Evolutionary conservation across 2,797 vertebrate species (phyloP), one percentile per base, ranked within the genome.

Genomic region (Malacoctenus gilli): DNA sequence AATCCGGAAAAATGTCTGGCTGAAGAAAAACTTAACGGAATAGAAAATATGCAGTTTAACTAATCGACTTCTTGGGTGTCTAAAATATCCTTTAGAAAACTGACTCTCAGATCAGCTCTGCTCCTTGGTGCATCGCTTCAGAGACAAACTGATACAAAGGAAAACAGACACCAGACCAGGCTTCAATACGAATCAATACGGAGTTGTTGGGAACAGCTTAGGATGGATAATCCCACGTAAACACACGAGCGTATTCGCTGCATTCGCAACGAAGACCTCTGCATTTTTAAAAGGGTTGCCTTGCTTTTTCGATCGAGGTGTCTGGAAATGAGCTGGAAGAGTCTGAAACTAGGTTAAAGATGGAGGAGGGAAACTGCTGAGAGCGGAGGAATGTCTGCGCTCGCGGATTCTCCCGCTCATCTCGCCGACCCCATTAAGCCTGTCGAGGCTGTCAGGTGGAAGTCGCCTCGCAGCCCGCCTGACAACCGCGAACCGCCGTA

Each of bases 361-460:
- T 1, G 2, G 49, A 46, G 40, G 31, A 18, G 49, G 60, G 54
- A 70, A 82, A 74, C 5, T 59, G 78, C 73, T 80, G 75, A 80
- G 74, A n/a, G 55, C 35, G 73, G 46, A 72, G 31, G 53, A 64
- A 79, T 74, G 35, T 69, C 79, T 64, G 35, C 67, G 59, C 66
- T 19, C 13, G 0, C 61, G 67, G 79, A 80, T 65, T 75, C 66
- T 80, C 57, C 63, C 72, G 54, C 61, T 59, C 72, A 37, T 21
- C 73, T 77, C 15, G 22, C 13, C 47, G 57, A 78, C 76, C 72
- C 82, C 78, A 85, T 86, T 86, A 89, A 59, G 56, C 53, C 32
- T 82, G 80, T 75, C 78, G 50, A 42, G 43, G 52, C 65, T 78
- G 84, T 82, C 85, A 79, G 78, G 75, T 80, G 70, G 66, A 75